Evolutionary conservation across 2,113 vertebrate species (phyloP), one percentile per base, ranked within the genome.

Genomic region (Chaetorhynchus papuensis): DNA sequence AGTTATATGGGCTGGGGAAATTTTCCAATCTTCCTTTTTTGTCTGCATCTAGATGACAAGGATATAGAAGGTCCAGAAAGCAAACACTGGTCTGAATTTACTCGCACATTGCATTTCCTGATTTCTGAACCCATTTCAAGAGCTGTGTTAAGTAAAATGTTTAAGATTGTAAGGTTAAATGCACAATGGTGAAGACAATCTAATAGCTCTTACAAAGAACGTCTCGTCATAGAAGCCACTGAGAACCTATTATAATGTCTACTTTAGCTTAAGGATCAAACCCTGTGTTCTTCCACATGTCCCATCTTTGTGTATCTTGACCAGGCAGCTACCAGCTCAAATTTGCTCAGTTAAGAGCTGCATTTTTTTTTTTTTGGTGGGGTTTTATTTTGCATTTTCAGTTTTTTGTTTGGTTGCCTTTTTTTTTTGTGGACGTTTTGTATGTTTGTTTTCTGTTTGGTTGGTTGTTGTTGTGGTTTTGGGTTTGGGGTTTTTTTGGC

Each of bases 361-460:
- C 3, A 2, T n/a, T 9, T 22, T 11, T 22, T 20, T 11, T 17
- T 20, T 49, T 42, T n/a, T 7, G 1, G 5, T 4, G 3, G 13
- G 13, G 2, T 3, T 9, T 69, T 35, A 5, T 21, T 50, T 42
- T 27, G 6, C 3, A 20, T 19, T 65, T 57, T 59, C 2, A 27
- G 2, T 1, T 24, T 53, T 69, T 45, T 23, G 15, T 2, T 28
- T 47, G 2, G 10, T n/a, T 64, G 21, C 2, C 20, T 23, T 24
- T 26, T 83, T n/a, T n/a, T n/a, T 50, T 66, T 13, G 20, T 9
- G 9, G 19, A 20, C 0, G 0, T 59, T 39, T 52, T 20, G 4
- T 11, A 44, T 3, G 2, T 11, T 42, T 50, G 3, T 12, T 30
- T 47, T 37, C 33, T 57, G 7, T 9, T 35, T 31, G 13, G 2